These are phyloP conservation scores for Tipula unca DNA, from an alignment of 2,888 invertebrate genomes.

Conservation along the genomic window DNA sequence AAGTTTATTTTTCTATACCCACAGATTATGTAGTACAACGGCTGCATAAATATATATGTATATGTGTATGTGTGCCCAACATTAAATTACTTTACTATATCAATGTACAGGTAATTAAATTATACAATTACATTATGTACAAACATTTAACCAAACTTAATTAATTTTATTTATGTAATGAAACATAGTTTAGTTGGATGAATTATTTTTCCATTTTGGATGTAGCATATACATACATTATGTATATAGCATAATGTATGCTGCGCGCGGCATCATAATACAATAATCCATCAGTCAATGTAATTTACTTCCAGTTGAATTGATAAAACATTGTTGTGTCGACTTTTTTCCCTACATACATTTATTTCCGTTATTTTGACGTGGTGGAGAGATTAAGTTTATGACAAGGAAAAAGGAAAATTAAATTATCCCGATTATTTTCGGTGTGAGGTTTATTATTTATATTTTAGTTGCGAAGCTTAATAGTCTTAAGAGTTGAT, in stretches of 20 bases:
- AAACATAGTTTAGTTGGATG: background rate
- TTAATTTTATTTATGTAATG: background rate
- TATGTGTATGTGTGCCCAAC: background rate
- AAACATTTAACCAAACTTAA: background rate
- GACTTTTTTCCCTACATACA: background rate
- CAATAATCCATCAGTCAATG: constrained; percentile 8
- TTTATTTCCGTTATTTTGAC: background rate
- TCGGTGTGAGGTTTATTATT: background rate
- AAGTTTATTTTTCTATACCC: background rate
- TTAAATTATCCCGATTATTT: background rate
- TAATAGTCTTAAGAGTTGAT: too few species aligned
- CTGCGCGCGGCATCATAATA: background rate
- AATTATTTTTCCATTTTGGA: background rate
- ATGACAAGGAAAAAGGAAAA: background rate
- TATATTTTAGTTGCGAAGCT: too few species aligned
- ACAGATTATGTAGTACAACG: background rate
- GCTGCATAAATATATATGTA: background rate
- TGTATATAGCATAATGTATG: background rate
- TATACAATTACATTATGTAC: background rate
- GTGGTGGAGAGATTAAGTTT: background rate
- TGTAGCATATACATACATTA: background rate
- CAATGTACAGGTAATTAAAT: background rate
- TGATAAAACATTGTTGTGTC: background rate
- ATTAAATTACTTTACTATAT: background rate
- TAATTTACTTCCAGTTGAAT: background rate